Base-by-base conservation (phyloP, 2,888 invertebrate species). In the Xestobium rufovillosum region DNA sequence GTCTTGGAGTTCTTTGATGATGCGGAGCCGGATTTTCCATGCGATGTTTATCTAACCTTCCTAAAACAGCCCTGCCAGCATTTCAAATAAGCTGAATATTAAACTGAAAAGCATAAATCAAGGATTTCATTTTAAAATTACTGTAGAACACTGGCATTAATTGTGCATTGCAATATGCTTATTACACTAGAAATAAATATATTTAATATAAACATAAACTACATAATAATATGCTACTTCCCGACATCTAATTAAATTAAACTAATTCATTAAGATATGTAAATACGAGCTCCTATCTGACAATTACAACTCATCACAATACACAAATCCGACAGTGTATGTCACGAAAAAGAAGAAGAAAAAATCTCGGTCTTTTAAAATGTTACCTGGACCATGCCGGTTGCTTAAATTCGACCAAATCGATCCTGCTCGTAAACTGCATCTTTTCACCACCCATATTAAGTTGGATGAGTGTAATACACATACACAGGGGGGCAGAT, bases 381-480 rank as follows among this genome's bases (percentile, higher is more conserved):
- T 55, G 55, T 59, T 59, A 58, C 59, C 59, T 59, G 59, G 54
- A 52, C 56, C 56, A 51, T 54, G 51, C 52, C 49, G 44, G 46
- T 55, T 53, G 52, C 51, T 49, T 48, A 40, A 41, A 30, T 45
- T 47, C 44, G 36, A 45, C 34, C 39, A 56, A 51, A 32, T 34
- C 38, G 39, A 44, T 42, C 51, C 23, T 29, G 44, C 32, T 14
- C 34, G 14, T 16, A 25, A 14, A 33, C 36, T 44, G 26, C 31
- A 39, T 39, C 39, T 26, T 32, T 33, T 29, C 28, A 39, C 26
- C 34, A 19, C 27, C 27, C 40, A 29, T 37, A 33, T 44, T 37
- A 25, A 37, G 33, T 33, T 52, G 57, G 49, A 36, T 47, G 40
- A 44, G 42, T 48, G 34, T 45, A 53, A 49, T 52, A 49, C 56